A percentile compares a stretch with the other conserved stretches of the same genome.
These are phyloP conservation scores for Phylloscopus trochilus DNA, from an alignment of 2,113 vertebrate genomes.

Conservation along the genomic window DNA sequence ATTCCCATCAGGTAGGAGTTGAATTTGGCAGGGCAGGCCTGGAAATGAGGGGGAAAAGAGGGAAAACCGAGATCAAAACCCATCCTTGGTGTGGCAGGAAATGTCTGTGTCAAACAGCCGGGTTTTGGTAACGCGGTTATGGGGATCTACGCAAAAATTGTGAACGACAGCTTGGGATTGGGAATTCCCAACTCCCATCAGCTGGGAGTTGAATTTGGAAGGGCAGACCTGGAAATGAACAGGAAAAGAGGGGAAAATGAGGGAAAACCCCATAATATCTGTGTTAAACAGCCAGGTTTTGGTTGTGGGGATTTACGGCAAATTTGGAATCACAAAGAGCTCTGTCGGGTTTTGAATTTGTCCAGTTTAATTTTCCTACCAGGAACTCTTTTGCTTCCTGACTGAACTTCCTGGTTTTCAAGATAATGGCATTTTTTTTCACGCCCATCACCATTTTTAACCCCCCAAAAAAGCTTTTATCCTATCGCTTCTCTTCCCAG, in stretches of 20 bases:
- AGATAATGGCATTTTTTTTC: not conserved
- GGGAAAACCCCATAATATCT: rapidly evolving
- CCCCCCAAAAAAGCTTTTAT: not conserved
- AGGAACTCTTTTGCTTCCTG: not conserved
- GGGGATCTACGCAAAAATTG: not conserved
- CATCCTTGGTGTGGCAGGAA: too few relatives aligned
- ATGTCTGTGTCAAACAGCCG: not conserved
- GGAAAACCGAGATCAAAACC: not conserved
- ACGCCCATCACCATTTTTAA: not conserved
- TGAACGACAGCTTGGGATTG: too few relatives aligned
- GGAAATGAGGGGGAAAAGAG: not conserved
- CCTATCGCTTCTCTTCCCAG: not conserved
- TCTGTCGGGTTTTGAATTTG: not conserved
- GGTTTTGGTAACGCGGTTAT: rapidly evolving
- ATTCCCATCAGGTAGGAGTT: not conserved
- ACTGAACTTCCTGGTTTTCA: not conserved
- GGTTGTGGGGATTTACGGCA: rapidly evolving
- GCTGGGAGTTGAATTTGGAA: not conserved
- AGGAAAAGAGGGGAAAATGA: not conserved
- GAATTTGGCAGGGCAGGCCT: not conserved
- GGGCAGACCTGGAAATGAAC: not conserved
- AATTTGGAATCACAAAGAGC: too few relatives aligned
- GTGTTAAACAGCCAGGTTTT: rapidly evolving
- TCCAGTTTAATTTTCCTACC: not conserved
- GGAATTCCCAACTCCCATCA: not conserved